Evolutionary conservation across 2,113 vertebrate species (phyloP), one percentile per base, ranked within the genome.

Genomic region (Anoura caudifer): DNA sequence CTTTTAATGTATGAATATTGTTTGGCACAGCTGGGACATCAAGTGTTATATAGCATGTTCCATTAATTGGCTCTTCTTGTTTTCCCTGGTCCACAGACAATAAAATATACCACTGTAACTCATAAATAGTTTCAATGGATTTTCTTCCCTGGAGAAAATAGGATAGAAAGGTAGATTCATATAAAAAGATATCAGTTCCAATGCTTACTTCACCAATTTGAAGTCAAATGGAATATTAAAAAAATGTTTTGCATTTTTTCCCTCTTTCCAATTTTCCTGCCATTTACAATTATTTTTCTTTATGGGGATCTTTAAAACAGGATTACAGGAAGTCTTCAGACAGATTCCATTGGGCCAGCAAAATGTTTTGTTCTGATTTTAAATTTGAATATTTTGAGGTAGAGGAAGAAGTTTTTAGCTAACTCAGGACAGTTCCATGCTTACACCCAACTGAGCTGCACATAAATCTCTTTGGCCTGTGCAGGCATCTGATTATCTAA

Each of bases 51-150:
- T 2, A 91, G 59, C 5, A 19, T 36, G 36, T 50, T 97, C 59
- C 75, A 56, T 80, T 43, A 84, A 65, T 75, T 91, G 87, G 63
- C 70, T 1, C 12, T 81, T 93, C 38, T 56, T 95, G 80, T 77
- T 95, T 95, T 28, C 52, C n/a, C 90, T 7, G 54, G 54, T 96
- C 47, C 20, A 69, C 15, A 95, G 96, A 82, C 26, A 95, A 94
- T 73, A 47, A n/a, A 67, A 80, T 50, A 97, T 73, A 87, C 80
- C 75, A 50, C 1, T 96, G 43, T 76, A 95, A 94, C 79, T 94
- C 22, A 75, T 75, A 79, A 82, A 90, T 17, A 75, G 3, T 43
- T 97, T 95, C 89, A 84, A 52, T 63, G 20, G 81, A 24, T 47
- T 92, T 70, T 70, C 59, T 72, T 70, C 84, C 47, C 45, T 82